Base-by-base conservation (phyloP, 2,888 invertebrate genomes). In the Portevinia maculata region DNA sequence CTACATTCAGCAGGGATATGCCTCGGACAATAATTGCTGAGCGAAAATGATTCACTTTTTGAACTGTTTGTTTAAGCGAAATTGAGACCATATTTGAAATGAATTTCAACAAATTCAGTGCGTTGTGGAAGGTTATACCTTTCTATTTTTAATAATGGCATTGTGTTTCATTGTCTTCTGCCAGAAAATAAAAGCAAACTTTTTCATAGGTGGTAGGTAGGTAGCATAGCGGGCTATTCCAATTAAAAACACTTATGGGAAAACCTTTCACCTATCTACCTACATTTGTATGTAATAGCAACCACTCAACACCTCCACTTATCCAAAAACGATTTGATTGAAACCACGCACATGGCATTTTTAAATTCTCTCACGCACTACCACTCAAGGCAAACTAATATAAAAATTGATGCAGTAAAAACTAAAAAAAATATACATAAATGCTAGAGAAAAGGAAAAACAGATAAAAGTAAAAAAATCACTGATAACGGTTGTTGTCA, bases 401-500 rank as follows among this genome's bases (percentile, higher is more conserved):
- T 24, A 46, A 9, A 4, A 50, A 28, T 24, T n/a, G 1, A 50
- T 48, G 19, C 3, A 48, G 13, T 37, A 64, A 50, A 28, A 17
- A 24, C 37, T 34, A 46, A 73, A 32, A 46, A 13, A 41, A 32
- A 46, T 17, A 41, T 17, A 32, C 17, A n/a, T n/a, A 8, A 21
- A 62, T n/a, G 7, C 37, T 2, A 67, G 28, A 48, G 37, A 15
- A 17, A 62, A 70, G 44, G 9, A 34, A 50, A 37, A 21, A 21
- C 41, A 46, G 39, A 65, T 39, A 59, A 60, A 60, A 55, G 17
- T 6, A 2, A 60, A 9, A 8, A 60, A 60, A 64, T 64, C 19
- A 55, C 19, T 30, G 73, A 79, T 79, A 79, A 79, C 79, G 73
- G 79, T 60, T 39, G 59, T 73, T 73, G 73, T 73, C 73, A 79